Evolutionary conservation across 2,113 vertebrate species (phyloP), one percentile per base, ranked within the genome.

Genomic region (Garra rufa): DNA sequence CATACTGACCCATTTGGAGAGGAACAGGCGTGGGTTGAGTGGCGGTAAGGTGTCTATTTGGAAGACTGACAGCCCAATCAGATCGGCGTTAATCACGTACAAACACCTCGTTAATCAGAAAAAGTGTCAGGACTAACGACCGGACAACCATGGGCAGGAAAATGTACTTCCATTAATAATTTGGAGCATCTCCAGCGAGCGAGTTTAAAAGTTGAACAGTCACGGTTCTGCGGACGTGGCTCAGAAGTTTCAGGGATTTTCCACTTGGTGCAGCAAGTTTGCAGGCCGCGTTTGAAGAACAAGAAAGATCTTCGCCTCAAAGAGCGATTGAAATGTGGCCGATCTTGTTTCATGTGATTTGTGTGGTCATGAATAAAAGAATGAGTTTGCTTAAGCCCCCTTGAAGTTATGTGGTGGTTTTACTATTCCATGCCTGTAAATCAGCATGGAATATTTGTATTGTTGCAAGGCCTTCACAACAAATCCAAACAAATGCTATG

Each of bases 61-160:
- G 92, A 95, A 92, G 92, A 93, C 84, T 92, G 94, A 94, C 94
- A 93, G 92, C 83, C 88, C 89, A 89, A 93, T 94, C 91, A 90
- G 88, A 89, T 90, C 88, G 11, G 44, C 87, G 86, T 95, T 95
- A 91, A 94, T 95, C 93, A 93, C 91, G 83, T 87, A 86, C 83
- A 81, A 79, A 88, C 89, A 91, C 92, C 92, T 90, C 89, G 41
- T 95, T 91, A 85, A 94, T 94, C 92, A 93, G 86, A 83, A 61
- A 70, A 93, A 93, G 90, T 89, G 89, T 89, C 89, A 79, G 88
- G 89, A 88, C 89, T 89, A 91, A 92, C 90, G 89, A 87, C 90
- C 86, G 11, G 77, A 91, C 91, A 88, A 70, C 85, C 87, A 87
- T 73, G 55, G 57, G 57, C 79, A 67, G 74, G 84, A 67, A 63